A percentile compares a stretch with the other conserved stretches of the same genome.
Conservation (phyloP, 2,888 invertebrate genomes). For the Ditylenchus weischeri region DNA sequence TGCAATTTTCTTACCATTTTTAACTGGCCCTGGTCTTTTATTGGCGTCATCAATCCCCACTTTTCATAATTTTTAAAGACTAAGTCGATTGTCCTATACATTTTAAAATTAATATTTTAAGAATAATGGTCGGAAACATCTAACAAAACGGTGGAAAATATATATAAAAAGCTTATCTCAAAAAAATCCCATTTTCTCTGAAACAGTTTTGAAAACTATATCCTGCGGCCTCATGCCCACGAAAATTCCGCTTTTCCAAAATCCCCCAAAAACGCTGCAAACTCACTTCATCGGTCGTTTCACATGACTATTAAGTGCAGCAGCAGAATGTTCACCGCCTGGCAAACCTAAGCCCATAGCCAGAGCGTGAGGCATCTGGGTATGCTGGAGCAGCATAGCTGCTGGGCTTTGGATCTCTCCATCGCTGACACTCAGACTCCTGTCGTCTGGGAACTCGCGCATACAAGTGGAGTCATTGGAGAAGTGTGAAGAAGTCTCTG, state of each 20-base stretch:
- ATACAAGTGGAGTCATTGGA: conserved; percentile 1
- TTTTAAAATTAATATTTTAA: no score
- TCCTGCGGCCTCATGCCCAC: no score
- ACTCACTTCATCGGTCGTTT: conserved; percentile 54
- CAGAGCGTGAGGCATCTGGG: conserved; percentile 1
- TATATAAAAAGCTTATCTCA: no score
- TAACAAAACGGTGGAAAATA: no score
- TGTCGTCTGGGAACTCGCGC: not conserved
- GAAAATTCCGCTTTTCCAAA: not conserved
- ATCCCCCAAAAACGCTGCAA: not conserved
- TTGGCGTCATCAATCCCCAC: no score
- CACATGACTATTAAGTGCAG: conserved; percentile 31
- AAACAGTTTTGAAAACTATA: no score
- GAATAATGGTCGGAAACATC: no score
- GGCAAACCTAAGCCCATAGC: not conserved
- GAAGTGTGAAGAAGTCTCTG: not conserved
- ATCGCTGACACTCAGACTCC: not conserved
- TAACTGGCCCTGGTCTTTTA: no score
- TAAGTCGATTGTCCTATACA: no score
- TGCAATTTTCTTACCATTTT: no score
- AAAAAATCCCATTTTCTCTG: no score
- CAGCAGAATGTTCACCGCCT: not conserved
- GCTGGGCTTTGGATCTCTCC: not conserved
- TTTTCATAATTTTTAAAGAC: no score
- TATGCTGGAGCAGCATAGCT: not conserved